These are phyloP conservation scores for Paradisaea rubra DNA, from an alignment of 2,113 vertebrate species.

Conservation along the genomic window DNA sequence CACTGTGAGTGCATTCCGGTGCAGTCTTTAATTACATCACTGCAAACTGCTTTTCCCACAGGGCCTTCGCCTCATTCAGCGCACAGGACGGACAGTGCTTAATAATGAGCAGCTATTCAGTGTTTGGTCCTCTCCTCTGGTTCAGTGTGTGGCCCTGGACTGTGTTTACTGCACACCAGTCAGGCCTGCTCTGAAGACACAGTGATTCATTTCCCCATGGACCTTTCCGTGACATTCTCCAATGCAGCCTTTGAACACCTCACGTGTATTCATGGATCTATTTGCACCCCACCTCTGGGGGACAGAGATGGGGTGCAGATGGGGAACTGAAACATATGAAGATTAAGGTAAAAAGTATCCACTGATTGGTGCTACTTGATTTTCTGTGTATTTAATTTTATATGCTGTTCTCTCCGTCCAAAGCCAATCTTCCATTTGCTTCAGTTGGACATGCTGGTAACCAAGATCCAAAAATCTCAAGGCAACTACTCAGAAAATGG, in stretches of 20 bases:
- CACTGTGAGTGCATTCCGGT: not conserved
- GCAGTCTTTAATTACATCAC: conserved; percentile 36
- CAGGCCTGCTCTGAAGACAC: not conserved
- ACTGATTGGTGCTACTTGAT: not conserved
- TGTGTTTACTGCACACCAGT: not conserved
- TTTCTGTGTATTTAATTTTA: not conserved
- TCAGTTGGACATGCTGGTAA: not conserved
- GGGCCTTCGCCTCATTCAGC: not conserved
- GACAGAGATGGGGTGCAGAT: not conserved
- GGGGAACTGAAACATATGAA: not conserved
- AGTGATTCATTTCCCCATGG: not conserved
- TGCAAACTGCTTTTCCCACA: conserved; percentile 29
- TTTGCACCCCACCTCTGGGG: not conserved
- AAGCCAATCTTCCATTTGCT: not conserved
- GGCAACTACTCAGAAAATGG: not conserved
- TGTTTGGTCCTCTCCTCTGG: not conserved
- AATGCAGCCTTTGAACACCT: not conserved
- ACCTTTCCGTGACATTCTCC: not conserved
- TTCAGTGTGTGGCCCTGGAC: conserved; percentile 12
- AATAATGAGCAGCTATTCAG: conserved; percentile 46
- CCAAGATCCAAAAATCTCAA: not conserved
- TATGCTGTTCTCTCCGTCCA: not conserved
- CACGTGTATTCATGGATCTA: not conserved
- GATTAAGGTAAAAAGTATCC: not conserved
- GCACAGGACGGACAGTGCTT: not conserved